These are phyloP conservation scores for Agrenia bidenticulata DNA, from an alignment of 2,888 invertebrate genomes.

Conservation along the genomic window DNA sequence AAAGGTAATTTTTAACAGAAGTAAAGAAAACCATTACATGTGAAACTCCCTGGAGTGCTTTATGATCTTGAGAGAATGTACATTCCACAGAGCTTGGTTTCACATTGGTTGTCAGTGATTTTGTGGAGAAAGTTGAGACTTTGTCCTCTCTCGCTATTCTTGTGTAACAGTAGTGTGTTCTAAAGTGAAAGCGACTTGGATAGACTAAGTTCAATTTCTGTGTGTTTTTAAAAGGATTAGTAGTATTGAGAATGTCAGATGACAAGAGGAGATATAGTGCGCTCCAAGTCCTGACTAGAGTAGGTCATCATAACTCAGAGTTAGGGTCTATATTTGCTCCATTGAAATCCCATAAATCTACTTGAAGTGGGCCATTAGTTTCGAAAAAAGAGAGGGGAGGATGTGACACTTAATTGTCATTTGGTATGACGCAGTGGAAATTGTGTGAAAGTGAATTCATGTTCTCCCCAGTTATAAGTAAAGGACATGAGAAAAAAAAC, in stretches of 20 bases:
- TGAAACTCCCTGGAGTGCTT: not conserved
- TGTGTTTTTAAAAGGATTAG: too few relatives aligned
- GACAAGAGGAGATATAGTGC: too few relatives aligned
- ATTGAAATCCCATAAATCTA: slow-evolving; percentile 25
- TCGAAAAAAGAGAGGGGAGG: slow-evolving; percentile 23
- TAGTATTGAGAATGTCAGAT: too few relatives aligned
- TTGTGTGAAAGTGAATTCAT: slow-evolving; percentile 48
- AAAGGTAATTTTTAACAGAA: slow-evolving; percentile 76
- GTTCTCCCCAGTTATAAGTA: slow-evolving; percentile 26
- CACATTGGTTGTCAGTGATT: too few relatives aligned
- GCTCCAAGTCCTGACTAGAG: not conserved
- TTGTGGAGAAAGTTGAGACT: too few relatives aligned
- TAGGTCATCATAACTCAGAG: not conserved
- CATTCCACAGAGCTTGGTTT: too few relatives aligned
- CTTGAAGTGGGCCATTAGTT: slow-evolving; percentile 30
- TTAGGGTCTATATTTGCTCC: not conserved
- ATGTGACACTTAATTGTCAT: slow-evolving; percentile 49
- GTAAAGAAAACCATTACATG: too few relatives aligned
- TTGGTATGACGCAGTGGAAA: slow-evolving; percentile 41
- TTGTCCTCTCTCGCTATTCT: too few relatives aligned
- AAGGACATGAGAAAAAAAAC: slow-evolving; percentile 24
- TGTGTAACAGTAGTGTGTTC: too few relatives aligned
- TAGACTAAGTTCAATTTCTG: too few relatives aligned
- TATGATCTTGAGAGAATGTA: too few relatives aligned
- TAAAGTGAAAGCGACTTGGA: too few relatives aligned